These are phyloP conservation scores for Sebastes cheni DNA, from an alignment of 2,797 vertebrate genomes.

Conservation along the genomic window DNA sequence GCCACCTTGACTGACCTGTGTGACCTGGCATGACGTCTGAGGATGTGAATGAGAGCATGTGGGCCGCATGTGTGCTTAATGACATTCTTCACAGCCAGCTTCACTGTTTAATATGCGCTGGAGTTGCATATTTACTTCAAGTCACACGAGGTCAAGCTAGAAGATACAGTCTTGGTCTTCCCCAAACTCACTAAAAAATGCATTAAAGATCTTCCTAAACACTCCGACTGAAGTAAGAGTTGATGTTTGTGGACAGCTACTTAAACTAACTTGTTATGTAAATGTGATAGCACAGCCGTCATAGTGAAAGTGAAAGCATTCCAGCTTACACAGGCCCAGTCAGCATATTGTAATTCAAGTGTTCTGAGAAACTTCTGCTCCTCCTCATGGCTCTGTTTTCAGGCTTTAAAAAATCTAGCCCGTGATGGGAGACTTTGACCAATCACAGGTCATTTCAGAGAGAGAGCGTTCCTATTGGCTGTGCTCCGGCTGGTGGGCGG, in stretches of 20 bases:
- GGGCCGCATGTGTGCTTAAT: conserved; percentile 39
- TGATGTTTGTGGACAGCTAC: background rate
- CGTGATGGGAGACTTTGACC: too few species aligned
- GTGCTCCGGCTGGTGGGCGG: too few species aligned
- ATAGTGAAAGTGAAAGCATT: background rate
- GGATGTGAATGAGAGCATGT: conserved; percentile 15
- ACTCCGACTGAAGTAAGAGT: background rate
- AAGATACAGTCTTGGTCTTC: background rate
- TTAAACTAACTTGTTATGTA: background rate
- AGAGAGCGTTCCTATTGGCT: too few species aligned
- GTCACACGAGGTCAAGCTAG: background rate
- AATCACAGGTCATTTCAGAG: too few species aligned
- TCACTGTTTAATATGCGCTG: background rate
- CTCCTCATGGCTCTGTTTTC: too few species aligned
- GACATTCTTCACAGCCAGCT: background rate
- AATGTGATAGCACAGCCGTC: background rate
- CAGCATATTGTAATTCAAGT: too few species aligned
- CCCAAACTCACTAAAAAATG: background rate
- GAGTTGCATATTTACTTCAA: background rate
- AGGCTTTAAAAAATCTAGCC: too few species aligned
- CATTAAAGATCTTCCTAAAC: background rate
- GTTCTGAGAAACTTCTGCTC: fast-evolving
- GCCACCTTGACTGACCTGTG: background rate
- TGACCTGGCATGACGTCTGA: conserved; percentile 5
- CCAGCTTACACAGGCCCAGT: too few species aligned